Base-by-base conservation (phyloP, 2,797 vertebrate genomes). In the Knipowitschia caucasica region DNA sequence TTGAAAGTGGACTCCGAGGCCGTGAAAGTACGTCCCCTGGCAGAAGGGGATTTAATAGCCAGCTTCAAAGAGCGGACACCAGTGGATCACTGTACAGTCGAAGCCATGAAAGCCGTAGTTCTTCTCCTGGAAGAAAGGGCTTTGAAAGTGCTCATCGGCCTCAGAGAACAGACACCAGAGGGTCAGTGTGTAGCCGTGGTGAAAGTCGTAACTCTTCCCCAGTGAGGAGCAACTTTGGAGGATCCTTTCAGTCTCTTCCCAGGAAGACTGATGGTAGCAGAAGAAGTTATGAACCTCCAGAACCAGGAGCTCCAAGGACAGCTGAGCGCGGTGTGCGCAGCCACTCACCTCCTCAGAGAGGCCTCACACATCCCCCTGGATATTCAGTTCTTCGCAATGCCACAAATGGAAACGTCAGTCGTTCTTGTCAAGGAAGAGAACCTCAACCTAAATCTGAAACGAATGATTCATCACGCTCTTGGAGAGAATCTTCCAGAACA, bases 401-500 rank as follows among this genome's bases (percentile, higher is more conserved):
- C 38, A 56, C 72, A 17, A 82, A 80, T 40, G 71, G 62, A 56
- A 78, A 84, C 0, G 69, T 68, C 18, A 58, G 31, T 33, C 8
- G 11, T 1, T 84, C 83, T 47, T 56, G 51, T 46, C 70, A 78
- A 8, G 80, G 68, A 35, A 85, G 76, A 80, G 72, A 50, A 53
- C 45, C 59, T 5, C 64, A 85, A 39, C 38, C 64, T 7, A 79
- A 71, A 57, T 50, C 67, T 5, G 71, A 83, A 10, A 56, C 75
- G 7, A 77, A 56, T 43, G 62, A 62, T n/a, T 88, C 89, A 40
- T 73, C 72, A 27, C 69, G 68, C 29, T 76, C 78, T 42, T 82
- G 79, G 75, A 53, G 39, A 29, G 78, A 78, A 21, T 88, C 83
- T 1, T 6, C 70, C 50, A 79, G 75, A 40, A 89, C 91, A 2